Evolutionary conservation across 64 coral and sea anemone species (phyloP).

Genomic region (Acropora yongei): DNA sequence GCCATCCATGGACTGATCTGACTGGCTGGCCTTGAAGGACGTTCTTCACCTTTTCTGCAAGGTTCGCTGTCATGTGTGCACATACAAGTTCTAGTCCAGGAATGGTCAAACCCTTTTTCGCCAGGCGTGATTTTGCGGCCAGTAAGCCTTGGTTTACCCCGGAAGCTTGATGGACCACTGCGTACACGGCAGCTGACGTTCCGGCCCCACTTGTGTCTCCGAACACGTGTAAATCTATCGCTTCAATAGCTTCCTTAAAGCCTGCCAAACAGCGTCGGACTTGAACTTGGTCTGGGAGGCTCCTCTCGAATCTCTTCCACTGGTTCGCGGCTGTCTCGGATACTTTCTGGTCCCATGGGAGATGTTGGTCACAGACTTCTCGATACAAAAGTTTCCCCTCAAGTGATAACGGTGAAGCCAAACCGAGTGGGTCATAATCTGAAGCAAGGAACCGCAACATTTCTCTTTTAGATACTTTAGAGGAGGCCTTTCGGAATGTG

Average conservation of each 20-base stretch:
- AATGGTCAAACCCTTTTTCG: slow-evolving; percentile 45
- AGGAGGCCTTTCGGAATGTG: background rate
- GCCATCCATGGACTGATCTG: slow-evolving; percentile 45
- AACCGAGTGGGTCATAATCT: slow-evolving; percentile 24
- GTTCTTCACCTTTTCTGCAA: slow-evolving; percentile 35
- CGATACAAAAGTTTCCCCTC: slow-evolving; percentile 43
- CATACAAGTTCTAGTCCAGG: slow-evolving; percentile 47
- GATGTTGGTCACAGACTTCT: slow-evolving; percentile 25
- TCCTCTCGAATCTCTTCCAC: slow-evolving; percentile 6
- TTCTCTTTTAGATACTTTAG: slow-evolving; percentile 31
- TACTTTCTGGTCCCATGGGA: slow-evolving; percentile 44
- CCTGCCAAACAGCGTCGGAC: background rate
- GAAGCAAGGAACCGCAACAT: slow-evolving; percentile 6
- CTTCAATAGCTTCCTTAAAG: background rate
- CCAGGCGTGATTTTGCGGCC: slow-evolving; percentile 28
- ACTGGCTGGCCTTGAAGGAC: slow-evolving; percentile 10
- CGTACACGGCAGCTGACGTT: slow-evolving; percentile 40
- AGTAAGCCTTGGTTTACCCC: slow-evolving; percentile 19
- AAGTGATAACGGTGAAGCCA: slow-evolving; percentile 1
- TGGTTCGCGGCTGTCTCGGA: background rate
- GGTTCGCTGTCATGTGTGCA: background rate
- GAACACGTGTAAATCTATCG: background rate
- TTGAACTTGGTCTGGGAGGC: slow-evolving; percentile 17
- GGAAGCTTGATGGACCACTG: slow-evolving; percentile 21
- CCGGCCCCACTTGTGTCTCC: slow-evolving; percentile 9